Base-by-base conservation (phyloP, 1,140 invertebrate species). In the Onthophagus taurus region DNA sequence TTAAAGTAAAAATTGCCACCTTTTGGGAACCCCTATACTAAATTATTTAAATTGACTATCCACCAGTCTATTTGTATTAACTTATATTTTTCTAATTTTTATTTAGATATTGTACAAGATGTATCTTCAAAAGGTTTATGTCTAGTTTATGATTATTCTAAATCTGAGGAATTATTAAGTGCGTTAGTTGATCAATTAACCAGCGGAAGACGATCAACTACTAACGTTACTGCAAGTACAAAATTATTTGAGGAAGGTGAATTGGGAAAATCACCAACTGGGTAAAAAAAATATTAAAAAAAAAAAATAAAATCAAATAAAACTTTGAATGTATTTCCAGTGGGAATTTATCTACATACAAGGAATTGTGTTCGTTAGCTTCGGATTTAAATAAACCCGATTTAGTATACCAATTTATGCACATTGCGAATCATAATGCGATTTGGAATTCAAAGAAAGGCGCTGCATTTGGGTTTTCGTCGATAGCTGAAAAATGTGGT, bases 351-450 rank as follows among this genome's bases (percentile, higher is more conserved):
- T 19, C 26, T 2, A 95, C 91, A 0, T 96, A 97, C 59, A 89
- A 88, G 61, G 92, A 96, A 68, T 74, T 97, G 3, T 96, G 90
- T 67, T 85, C 89, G 0, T 70, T 97, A 9, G 91, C 90, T 1
- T 89, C 87, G 4, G 90, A 95, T 67, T 69, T 96, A 21, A 93
- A 95, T 59, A 86, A 95, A 60, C 92, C 92, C 0, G 90, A 96
- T 64, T 73, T 97, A 31, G 79, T 95, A 46, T 97, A 96, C 65
- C 87, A 90, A 65, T 97, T 97, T 60, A 88, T 96, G 82, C 83
- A 93, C 64, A 67, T 97, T 43, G 90, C 90, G 3, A 92, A 94
- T 72, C 85, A 95, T 57, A 91, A 95, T 69, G 81, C 87, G 3
- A 75, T 88, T 16, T 97, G 91, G 91, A 93, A 89, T 55, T 91